Evolutionary conservation across 2,797 vertebrate genomes (phyloP), one percentile per base, ranked within the genome.

Genomic region (Mastacembelus armatus): DNA sequence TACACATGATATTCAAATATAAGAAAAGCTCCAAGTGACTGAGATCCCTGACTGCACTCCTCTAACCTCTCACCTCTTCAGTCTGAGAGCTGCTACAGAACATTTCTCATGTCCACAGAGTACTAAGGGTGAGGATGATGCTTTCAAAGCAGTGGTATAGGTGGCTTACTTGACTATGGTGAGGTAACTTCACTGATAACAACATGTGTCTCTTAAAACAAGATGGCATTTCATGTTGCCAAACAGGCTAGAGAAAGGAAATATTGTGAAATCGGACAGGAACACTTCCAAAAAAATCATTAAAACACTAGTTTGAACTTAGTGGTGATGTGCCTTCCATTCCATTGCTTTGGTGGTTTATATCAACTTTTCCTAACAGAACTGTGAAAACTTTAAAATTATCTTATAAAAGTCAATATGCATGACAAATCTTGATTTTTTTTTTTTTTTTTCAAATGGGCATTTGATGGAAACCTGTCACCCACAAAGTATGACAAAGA

Each of bases 101-200:
- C 74, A 51, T 22, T 61, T 63, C 66, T 63, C 72, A 69, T 38
- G 65, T 65, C 62, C 67, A 15, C 14, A 1, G 47, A 51, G 58
- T 44, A 7, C 5, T 9, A 58, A 32, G 27, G 39, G 22, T 24
- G 21, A 19, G 14, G 35, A 33, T 27, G 52, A 44, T 35, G 51
- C 45, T 76, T 57, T 66, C 42, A 77, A 59, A 60, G 71, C 67
- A 62, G 49, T 27, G 6, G 14, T 43, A 26, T 16, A 18, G 49
- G 56, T 29, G 40, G 38, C 42, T 79, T 40, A 56, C 55, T 49
- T 26, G 11, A 72, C 59, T 49, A 62, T 14, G 1, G 4, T 3
- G 36, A 49, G 62, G 72, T 42, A 69, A 82, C 76, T 67, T 64
- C 56, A n/a, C 45, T 49, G 65, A 78, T 76, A 73, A 55, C 35